Conservation (phyloP, 2,797 vertebrate species). For the Erethizon dorsatum region DNA sequence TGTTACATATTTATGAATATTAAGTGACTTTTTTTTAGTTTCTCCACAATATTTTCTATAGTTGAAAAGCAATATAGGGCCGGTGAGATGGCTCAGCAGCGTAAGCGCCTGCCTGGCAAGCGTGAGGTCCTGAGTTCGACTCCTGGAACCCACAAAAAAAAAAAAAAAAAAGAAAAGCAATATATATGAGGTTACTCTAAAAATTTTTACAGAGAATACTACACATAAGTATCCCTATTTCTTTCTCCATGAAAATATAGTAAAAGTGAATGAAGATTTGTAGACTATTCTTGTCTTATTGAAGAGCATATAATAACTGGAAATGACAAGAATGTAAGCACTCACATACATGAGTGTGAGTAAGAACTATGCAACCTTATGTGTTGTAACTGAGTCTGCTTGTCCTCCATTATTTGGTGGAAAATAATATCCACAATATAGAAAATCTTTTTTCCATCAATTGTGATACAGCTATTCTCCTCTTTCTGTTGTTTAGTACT, state of each 20-base stretch:
- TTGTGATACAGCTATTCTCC: slow-evolving; percentile 18
- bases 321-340: slow-evolving; percentile 27
- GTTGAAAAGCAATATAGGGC: not conserved
- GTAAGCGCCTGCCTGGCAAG: no score
- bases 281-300: slow-evolving; percentile 28
- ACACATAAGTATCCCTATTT: not conserved
- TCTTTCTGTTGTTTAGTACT: not conserved
- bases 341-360: not conserved
- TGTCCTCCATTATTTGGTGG: not conserved
- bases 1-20: slow-evolving; percentile 13
- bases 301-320: not conserved
- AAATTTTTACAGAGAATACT: not conserved
- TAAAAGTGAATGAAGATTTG: slow-evolving; percentile 30
- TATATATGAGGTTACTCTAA: slow-evolving; percentile 13
- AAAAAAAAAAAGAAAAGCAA: not conserved
- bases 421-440: slow-evolving; percentile 41
- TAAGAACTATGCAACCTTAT: not conserved
- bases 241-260: slow-evolving; percentile 7
- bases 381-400: slow-evolving; percentile 57
- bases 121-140: no score
- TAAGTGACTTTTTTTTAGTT: not conserved
- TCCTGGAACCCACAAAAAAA: no score
- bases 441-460: slow-evolving; percentile 44
- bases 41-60: slow-evolving; percentile 1
- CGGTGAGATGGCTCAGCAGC: no score